phyloP scores from a whole-genome alignment of 2,797 vertebrate species.

The Pantherophis alleghaniensis region DNA sequence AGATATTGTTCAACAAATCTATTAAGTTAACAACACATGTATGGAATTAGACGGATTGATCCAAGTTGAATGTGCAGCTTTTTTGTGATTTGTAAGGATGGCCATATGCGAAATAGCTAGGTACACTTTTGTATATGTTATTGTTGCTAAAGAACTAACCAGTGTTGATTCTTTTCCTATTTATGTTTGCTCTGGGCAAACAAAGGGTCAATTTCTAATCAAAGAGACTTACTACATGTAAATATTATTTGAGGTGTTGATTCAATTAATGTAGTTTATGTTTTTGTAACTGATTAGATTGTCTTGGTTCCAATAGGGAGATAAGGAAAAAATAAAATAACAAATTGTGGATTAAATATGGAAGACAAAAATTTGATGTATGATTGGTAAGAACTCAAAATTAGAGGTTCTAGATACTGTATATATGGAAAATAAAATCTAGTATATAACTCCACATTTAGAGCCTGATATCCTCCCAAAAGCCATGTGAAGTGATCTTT shows the following conservation, averaged over 20 bases:
- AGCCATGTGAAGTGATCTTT: background rate
- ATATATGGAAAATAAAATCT: conserved; percentile 13
- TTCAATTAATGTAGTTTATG: conserved; percentile 12
- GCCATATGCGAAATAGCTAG: background rate
- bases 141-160: background rate
- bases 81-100: background rate
- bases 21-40: background rate
- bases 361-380: background rate
- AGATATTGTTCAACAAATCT: background rate
- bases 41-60: background rate
- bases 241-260: background rate
- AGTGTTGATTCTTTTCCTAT: background rate
- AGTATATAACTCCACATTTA: background rate
- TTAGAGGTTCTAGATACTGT: conserved; percentile 12
- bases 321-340: background rate
- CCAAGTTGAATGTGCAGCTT: background rate
- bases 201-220: background rate
- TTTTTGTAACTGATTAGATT: background rate
- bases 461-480: background rate
- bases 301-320: background rate
- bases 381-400: conserved; percentile 13
- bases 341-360: conserved; percentile 13
- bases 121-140: background rate
- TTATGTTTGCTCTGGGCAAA: background rate
- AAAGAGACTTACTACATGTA: background rate